Evolutionary conservation across 2,888 invertebrate species (phyloP).

Genomic region (Lottia scabra): DNA sequence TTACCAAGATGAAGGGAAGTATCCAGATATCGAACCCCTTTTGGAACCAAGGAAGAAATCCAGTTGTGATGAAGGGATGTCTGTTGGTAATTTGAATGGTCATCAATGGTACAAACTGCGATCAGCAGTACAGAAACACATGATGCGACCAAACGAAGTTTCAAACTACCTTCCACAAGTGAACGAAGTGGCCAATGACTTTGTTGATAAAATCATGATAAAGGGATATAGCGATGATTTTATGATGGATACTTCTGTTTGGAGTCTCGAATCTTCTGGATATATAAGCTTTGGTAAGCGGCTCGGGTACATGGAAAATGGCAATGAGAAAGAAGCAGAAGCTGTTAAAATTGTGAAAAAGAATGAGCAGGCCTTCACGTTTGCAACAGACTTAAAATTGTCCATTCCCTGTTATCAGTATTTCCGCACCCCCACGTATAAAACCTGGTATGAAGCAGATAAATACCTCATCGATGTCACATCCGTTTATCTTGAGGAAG

Average conservation of each 20-base stretch:
- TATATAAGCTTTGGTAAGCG: slow-evolving; percentile 87
- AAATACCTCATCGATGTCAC: slow-evolving; percentile 79
- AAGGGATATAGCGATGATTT: slow-evolving; percentile 40
- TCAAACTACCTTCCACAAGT: slow-evolving; percentile 80
- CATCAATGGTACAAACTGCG: slow-evolving; percentile 92
- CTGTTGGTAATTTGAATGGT: slow-evolving; percentile 80
- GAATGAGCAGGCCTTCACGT: slow-evolving; percentile 78
- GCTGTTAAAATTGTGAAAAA: slow-evolving; percentile 72
- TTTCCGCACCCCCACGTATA: slow-evolving; percentile 72
- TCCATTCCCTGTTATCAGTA: slow-evolving; percentile 72
- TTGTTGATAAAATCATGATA: slow-evolving; percentile 73
- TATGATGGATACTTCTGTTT: slow-evolving; percentile 8
- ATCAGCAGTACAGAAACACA: slow-evolving; percentile 88
- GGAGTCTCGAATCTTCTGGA: slow-evolving; percentile 77
- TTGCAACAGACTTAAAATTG: slow-evolving; percentile 71
- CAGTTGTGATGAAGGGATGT: slow-evolving; percentile 70
- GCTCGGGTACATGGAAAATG: slow-evolving; percentile 81
- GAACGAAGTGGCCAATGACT: slow-evolving; percentile 79
- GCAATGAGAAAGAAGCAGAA: slow-evolving; percentile 80
- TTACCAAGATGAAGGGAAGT: slow-evolving; percentile 72
- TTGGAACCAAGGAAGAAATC: slow-evolving; percentile 72
- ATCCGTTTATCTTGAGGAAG: background rate
- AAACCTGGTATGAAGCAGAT: slow-evolving; percentile 72
- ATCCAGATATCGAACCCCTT: slow-evolving; percentile 72
- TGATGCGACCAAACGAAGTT: slow-evolving; percentile 84